Evolutionary conservation across 2,797 vertebrate genomes (phyloP).

Genomic region (Centroberyx gerrardi): DNA sequence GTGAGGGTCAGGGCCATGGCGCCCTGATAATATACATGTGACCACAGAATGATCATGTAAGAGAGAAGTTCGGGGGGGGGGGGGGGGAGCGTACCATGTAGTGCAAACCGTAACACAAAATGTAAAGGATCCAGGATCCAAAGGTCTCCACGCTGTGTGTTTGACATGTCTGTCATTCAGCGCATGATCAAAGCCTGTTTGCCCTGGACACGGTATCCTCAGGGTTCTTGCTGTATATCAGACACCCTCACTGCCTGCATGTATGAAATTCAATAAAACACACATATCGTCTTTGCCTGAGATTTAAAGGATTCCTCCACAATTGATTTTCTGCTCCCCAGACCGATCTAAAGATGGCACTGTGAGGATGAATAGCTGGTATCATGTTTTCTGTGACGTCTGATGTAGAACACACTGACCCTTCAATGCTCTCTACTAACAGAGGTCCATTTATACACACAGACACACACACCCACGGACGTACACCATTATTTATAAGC

Average conservation of each 20-base stretch:
- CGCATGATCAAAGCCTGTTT: neutral
- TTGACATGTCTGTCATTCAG: no score
- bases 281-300: neutral
- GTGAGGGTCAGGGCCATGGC: no score
- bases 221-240: no score
- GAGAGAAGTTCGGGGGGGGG: neutral
- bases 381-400: neutral
- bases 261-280: neutral
- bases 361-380: neutral
- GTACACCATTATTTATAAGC: neutral
- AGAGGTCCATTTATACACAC: neutral
- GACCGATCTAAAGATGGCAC: constrained; percentile 5
- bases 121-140: neutral
- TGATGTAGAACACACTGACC: no score
- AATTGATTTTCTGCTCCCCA: neutral
- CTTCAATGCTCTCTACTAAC: neutral
- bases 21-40: constrained; percentile 9
- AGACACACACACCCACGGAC: neutral
- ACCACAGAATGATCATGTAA: neutral
- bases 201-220: neutral
- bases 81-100: neutral
- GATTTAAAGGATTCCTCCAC: neutral
- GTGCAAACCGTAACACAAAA: neutral
- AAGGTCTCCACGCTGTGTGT: no score
- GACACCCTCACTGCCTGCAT: neutral